These are phyloP conservation scores for Tichodroma muraria DNA, from an alignment of 2,113 vertebrate genomes.

Conservation along the genomic window DNA sequence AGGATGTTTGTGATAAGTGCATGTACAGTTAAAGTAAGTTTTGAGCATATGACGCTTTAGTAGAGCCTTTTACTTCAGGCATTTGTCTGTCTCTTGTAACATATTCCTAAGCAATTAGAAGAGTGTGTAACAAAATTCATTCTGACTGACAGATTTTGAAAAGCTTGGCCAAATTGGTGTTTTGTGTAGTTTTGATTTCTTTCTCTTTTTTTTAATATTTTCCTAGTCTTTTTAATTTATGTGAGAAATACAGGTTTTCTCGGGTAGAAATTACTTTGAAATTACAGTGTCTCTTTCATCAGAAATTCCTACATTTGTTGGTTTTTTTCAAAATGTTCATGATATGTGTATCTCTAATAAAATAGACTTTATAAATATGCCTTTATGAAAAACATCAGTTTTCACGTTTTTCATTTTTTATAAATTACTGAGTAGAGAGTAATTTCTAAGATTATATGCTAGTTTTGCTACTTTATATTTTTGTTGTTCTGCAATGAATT, in stretches of 20 bases:
- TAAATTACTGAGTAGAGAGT: background rate
- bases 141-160: slow-evolving; percentile 21
- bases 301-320: background rate
- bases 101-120: slow-evolving; percentile 24
- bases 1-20: slow-evolving; percentile 21
- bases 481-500: slow-evolving; percentile 46
- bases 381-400: background rate
- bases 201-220: background rate
- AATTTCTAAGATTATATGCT: background rate
- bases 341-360: background rate
- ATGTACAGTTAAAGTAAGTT: slow-evolving; percentile 45
- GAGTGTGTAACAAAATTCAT: slow-evolving; percentile 29
- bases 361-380: background rate
- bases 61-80: slow-evolving; percentile 18
- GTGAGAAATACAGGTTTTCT: background rate
- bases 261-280: background rate
- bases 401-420: background rate
- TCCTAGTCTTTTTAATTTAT: background rate
- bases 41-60: background rate
- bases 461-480: slow-evolving; percentile 6
- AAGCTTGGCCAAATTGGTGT: background rate
- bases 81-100: slow-evolving; percentile 29
- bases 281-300: background rate
- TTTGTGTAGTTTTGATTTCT: background rate
- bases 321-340: background rate